These are phyloP conservation scores for Clivina fossor DNA, from an alignment of 2,888 invertebrate species.

Conservation along the genomic window DNA sequence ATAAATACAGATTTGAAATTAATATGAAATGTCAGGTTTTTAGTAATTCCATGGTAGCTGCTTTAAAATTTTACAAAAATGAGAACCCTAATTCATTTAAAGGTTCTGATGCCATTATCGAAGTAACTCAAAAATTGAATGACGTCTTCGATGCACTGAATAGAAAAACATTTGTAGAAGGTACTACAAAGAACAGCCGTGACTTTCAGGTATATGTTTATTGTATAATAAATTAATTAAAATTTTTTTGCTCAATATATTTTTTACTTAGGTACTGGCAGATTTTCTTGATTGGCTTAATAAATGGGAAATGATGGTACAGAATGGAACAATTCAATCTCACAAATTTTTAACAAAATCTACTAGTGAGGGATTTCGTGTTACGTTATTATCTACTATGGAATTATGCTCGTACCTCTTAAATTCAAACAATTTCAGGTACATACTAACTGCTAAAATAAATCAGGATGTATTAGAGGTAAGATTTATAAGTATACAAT, in stretches of 20 bases:
- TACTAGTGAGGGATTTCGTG: slow-evolving; percentile 33
- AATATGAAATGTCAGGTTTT: slow-evolving; percentile 28
- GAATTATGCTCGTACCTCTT: not conserved
- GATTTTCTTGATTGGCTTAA: slow-evolving; percentile 32
- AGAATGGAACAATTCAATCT: slow-evolving; percentile 20
- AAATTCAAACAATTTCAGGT: not conserved
- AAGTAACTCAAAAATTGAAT: slow-evolving; percentile 19
- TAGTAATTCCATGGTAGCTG: slow-evolving; percentile 26
- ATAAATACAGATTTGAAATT: not conserved
- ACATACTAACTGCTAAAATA: slow-evolving; percentile 5
- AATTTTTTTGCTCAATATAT: too few relatives aligned
- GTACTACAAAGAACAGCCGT: slow-evolving; percentile 19
- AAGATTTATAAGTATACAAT: too few relatives aligned
- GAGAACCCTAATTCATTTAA: not conserved
- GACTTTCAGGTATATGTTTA: slow-evolving; percentile 23
- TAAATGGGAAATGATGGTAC: slow-evolving; percentile 36
- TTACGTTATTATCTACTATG: not conserved
- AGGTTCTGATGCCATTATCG: slow-evolving; percentile 13
- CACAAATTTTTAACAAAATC: slow-evolving; percentile 35
- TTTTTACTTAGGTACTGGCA: slow-evolving; percentile 31
- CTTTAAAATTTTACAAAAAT: slow-evolving; percentile 18
- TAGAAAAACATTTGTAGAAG: slow-evolving; percentile 16
- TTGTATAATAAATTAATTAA: not conserved
- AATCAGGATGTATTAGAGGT: slow-evolving; percentile 10
- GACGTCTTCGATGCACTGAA: slow-evolving; percentile 17